A percentile compares a stretch with the other conserved stretches of the same genome.
These are phyloP conservation scores for Zosterops hypoxanthus DNA, from an alignment of 2,113 vertebrate genomes.

Conservation along the genomic window DNA sequence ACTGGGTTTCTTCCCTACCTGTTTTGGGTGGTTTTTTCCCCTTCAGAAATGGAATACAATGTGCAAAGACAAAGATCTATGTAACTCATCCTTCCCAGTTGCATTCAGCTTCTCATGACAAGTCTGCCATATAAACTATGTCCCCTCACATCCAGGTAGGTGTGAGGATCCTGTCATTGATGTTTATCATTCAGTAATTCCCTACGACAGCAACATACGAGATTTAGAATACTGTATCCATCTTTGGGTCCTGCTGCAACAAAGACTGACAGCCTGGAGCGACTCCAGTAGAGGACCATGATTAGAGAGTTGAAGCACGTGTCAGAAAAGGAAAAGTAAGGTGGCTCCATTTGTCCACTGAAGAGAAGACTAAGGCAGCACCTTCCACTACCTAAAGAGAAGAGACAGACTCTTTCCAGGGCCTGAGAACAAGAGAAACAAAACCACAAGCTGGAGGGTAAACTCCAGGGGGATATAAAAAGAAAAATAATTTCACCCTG, in stretches of 20 bases:
- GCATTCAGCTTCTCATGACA: background rate
- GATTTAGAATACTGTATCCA: background rate
- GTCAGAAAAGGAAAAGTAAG: background rate
- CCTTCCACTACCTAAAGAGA: background rate
- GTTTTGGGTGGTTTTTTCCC: background rate
- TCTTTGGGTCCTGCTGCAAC: background rate
- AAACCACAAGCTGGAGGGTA: background rate
- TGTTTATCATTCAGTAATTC: background rate
- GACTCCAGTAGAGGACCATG: rapidly evolving
- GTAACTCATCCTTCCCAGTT: background rate
- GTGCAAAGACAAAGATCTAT: background rate
- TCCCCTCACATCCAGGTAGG: background rate
- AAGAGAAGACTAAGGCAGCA: background rate
- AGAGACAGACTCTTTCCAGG: background rate
- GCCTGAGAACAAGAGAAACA: background rate
- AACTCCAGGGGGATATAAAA: background rate
- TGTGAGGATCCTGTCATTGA: background rate
- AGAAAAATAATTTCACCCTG: background rate
- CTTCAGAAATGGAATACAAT: background rate
- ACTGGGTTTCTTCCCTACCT: background rate
- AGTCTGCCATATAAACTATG: background rate
- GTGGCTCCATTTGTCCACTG: background rate
- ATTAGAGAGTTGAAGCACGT: background rate
- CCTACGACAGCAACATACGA: background rate
- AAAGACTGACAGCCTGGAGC: background rate